These are phyloP conservation scores for Argyrosomus regius DNA, from an alignment of 2,797 vertebrate species.

Conservation along the genomic window DNA sequence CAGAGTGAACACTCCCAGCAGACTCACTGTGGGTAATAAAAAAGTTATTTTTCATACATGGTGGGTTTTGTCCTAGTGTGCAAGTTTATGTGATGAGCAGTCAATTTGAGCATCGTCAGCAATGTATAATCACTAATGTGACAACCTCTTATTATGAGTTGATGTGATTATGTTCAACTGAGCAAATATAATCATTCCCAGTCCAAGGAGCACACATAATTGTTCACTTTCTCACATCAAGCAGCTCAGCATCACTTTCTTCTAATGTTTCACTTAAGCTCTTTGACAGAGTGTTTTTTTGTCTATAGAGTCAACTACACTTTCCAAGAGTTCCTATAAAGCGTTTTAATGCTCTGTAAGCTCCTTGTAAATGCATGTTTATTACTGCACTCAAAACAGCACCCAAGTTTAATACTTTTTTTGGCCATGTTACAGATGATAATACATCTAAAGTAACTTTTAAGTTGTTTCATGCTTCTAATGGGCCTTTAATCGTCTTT, in stretches of 20 bases:
- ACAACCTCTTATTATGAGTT: conserved; percentile 79
- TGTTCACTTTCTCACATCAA: conserved; percentile 64
- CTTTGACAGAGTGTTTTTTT: conserved; percentile 27
- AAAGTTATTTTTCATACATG: conserved; percentile 32
- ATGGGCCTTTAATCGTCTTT: conserved; percentile 5
- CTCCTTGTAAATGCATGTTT: conserved; percentile 60
- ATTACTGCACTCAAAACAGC: conserved; percentile 30
- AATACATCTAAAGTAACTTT: not conserved
- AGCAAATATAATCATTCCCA: conserved; percentile 65
- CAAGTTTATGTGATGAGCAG: conserved; percentile 64
- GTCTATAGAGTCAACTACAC: conserved; percentile 1
- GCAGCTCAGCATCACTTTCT: conserved; percentile 40
- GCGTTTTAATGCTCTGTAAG: conserved; percentile 50
- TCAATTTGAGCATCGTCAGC: conserved; percentile 61
- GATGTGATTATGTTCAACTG: conserved; percentile 80
- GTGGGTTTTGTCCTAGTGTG: conserved; percentile 37
- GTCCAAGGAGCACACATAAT: conserved; percentile 45
- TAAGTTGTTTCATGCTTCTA: conserved; percentile 20
- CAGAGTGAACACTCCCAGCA: not conserved
- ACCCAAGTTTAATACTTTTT: conserved; percentile 17
- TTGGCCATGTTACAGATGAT: conserved; percentile 7
- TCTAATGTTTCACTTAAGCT: conserved; percentile 25
- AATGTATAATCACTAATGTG: conserved; percentile 78
- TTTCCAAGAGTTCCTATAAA: conserved; percentile 43
- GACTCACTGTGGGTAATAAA: conserved; percentile 9